Evolutionary conservation across 2,888 invertebrate species (phyloP).

Genomic region (Dione juno): DNA sequence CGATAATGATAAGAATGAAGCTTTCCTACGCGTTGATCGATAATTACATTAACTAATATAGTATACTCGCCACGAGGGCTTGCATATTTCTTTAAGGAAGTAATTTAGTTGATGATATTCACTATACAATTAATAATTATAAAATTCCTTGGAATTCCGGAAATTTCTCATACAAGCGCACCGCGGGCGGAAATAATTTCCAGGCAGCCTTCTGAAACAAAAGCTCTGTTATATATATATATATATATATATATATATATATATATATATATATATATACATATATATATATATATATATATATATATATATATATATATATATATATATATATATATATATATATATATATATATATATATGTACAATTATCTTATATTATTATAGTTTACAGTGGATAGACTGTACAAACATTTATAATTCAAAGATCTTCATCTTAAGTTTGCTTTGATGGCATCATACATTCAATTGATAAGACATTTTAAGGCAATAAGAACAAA

Average conservation of each 20-base stretch:
- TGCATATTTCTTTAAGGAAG: slow-evolving; percentile 72
- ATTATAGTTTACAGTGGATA: no score
- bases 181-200: slow-evolving; percentile 59
- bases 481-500: neutral
- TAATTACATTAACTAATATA: slow-evolving; percentile 87
- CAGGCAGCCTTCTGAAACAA: slow-evolving; percentile 63
- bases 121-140: slow-evolving; percentile 76
- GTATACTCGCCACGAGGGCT: slow-evolving; percentile 83
- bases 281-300: no score
- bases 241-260: neutral
- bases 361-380: neutral
- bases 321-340: no score
- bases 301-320: no score
- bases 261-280: no score
- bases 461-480: neutral
- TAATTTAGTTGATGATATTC: slow-evolving; percentile 78
- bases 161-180: slow-evolving; percentile 71
- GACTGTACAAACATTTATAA: no score
- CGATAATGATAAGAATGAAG: slow-evolving; percentile 84
- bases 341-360: no score
- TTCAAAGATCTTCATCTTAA: no score
- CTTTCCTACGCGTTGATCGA: slow-evolving; percentile 84
- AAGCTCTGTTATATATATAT: slow-evolving; percentile 20
- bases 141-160: slow-evolving; percentile 80
- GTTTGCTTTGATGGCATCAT: no score